Base-by-base conservation (phyloP, 2,797 vertebrate species). In the Typhlichthys eigenmanni region DNA sequence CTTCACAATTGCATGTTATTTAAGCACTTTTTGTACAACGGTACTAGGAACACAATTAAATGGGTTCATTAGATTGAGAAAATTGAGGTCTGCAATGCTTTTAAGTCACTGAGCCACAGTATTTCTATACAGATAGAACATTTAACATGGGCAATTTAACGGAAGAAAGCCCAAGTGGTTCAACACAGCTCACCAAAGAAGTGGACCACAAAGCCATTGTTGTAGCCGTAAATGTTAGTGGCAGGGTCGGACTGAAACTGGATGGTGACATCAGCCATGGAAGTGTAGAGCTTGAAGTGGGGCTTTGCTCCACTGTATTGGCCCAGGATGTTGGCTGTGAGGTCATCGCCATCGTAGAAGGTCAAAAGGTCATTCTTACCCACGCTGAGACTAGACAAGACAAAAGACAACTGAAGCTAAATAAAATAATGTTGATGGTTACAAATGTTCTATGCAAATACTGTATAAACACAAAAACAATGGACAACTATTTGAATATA, bases 191-290 rank as follows among this genome's bases (percentile, higher is more conserved):
- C 76, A 99, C 97, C 97, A 0, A 96, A 97, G 85, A 98, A 99
- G 82, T 96, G 95, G 66, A 98, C 93, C 78, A 98, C 93, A 5
- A 99, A 99, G 58, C 97, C 97, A 5, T 97, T 95, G 79, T 95
- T 95, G 80, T 98, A 98, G 60, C 95, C 94, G 0, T 95, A 92
- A 69, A 93, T 90, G 0, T 94, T 94, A 0, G 95, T 92, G 0
- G 96, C 97, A 0, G 97, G 97, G 66, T 99, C 97, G 0, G 97
- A 98, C 87, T 98, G 97, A 80, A 99, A 99, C 88, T 99, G 97
- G 74, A 99, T 86, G 0, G 96, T 99, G 88, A 98, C 95, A 0
- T 99, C 97, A 0, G 95, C 95, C 66, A 93, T 95, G 78, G 97
- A 96, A 0, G 96, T 96, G 6, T 93, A 98, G 72, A 98, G 93